Percentiles rank a stretch among this genome's conserved stretches.
Conservation (phyloP, 1,140 invertebrate genomes). For the Chlorops oryzae region DNA sequence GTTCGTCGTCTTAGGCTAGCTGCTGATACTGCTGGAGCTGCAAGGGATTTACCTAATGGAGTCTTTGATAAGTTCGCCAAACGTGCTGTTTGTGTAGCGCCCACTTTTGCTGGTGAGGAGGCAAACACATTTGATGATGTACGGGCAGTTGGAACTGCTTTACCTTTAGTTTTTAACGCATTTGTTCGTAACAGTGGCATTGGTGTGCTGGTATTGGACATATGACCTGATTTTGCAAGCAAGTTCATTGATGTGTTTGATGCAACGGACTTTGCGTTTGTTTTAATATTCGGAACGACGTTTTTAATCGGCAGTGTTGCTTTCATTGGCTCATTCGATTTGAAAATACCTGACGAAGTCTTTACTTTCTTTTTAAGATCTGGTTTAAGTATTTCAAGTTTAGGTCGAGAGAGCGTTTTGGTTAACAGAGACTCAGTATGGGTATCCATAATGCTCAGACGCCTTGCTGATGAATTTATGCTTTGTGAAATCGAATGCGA, state of each 20-base stretch:
- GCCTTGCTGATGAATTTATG: not conserved
- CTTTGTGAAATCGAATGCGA: not conserved
- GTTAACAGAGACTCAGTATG: not conserved
- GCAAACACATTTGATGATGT: not conserved
- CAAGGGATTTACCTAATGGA: not conserved
- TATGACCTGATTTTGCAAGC: not conserved
- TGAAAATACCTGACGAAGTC: slow-evolving; percentile 7
- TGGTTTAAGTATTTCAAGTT: slow-evolving; percentile 11
- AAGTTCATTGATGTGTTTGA: not conserved
- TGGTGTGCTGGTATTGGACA: slow-evolving; percentile 3
- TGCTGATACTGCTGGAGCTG: not conserved
- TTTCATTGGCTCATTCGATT: slow-evolving; percentile 14
- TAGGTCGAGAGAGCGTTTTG: slow-evolving; percentile 6
- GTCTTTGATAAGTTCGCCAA: slow-evolving; percentile 8
- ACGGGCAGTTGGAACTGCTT: slow-evolving; percentile 11
- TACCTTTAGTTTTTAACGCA: not conserved
- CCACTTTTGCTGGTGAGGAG: slow-evolving; percentile 4
- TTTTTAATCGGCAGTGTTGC: slow-evolving; percentile 17
- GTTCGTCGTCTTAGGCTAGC: slow-evolving; percentile 2
- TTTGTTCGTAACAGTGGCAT: not conserved
- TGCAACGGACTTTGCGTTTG: slow-evolving; percentile 3
- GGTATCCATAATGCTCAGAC: slow-evolving; percentile 10
- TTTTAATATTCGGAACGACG: slow-evolving; percentile 14
- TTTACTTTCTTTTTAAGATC: slow-evolving; percentile 16
- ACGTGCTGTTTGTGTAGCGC: not conserved